phyloP scores from a whole-genome alignment of 1,140 invertebrate species.

The Aphelenchoides besseyi region DNA sequence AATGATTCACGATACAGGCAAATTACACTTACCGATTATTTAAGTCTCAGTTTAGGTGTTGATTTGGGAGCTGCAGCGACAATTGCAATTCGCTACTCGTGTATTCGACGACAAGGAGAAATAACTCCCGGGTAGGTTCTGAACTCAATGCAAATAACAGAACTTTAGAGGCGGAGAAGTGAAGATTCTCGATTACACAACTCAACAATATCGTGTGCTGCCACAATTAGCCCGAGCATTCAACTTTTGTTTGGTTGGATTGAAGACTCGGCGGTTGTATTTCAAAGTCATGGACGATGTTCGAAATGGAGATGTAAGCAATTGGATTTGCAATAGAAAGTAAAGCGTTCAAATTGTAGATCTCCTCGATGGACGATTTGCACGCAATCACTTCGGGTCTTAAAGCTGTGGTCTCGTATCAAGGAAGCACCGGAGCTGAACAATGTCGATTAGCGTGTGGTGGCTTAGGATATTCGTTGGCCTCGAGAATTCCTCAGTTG shows the following conservation, averaged over 20 bases:
- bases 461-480: conserved; percentile 84
- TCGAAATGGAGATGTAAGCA: conserved; percentile 16
- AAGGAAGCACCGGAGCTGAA: conserved; percentile 74
- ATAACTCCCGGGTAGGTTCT: conserved; percentile 72
- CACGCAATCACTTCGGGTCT: conserved; percentile 84
- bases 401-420: conserved; percentile 78
- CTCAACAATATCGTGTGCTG: conserved; percentile 84
- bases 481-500: conserved; percentile 76
- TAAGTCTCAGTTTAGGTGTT: too few species aligned
- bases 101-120: conserved; percentile 79
- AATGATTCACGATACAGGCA: conserved; percentile 37
- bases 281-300: conserved; percentile 36
- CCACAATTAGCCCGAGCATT: conserved; percentile 76
- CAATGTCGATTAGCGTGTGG: conserved; percentile 80
- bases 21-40: too few species aligned
- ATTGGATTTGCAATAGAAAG: not conserved
- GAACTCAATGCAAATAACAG: not conserved
- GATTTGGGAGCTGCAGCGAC: conserved; percentile 61
- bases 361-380: conserved; percentile 64
- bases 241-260: conserved; percentile 73
- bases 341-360: not conserved
- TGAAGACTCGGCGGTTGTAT: conserved; percentile 77
- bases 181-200: conserved; percentile 84
- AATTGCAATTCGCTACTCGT: conserved; percentile 73
- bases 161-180: conserved; percentile 72